phyloP scores from a whole-genome alignment of 2,797 vertebrate species.

The Nasua narica region DNA sequence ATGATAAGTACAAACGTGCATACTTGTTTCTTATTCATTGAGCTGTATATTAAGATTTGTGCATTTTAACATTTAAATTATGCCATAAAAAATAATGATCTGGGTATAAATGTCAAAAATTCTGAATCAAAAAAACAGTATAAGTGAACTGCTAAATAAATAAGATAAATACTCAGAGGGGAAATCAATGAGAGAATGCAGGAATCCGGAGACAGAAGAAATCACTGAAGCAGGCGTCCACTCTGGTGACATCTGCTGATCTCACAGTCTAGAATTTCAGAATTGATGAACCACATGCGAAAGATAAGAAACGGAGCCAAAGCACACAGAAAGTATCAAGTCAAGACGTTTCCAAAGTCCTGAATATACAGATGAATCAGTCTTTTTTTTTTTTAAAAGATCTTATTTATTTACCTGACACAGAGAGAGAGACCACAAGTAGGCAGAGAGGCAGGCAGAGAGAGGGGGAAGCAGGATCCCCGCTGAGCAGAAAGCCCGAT shows the following conservation, averaged over 20 bases:
- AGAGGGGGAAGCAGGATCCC: too few species aligned
- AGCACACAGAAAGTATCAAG: background rate
- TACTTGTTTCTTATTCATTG: background rate
- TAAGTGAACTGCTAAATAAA: background rate
- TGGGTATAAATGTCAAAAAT: background rate
- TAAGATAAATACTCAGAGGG: background rate
- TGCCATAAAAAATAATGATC: background rate
- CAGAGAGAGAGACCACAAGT: too few species aligned
- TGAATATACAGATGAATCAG: background rate
- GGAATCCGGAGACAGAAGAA: background rate
- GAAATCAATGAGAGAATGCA: background rate
- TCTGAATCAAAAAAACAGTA: background rate
- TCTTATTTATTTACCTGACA: too few species aligned
- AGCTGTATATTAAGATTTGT: background rate
- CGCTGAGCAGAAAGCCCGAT: too few species aligned
- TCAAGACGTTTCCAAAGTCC: background rate
- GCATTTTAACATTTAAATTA: background rate
- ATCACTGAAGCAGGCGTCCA: background rate
- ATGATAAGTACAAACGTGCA: background rate
- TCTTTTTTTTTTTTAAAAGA: too few species aligned
- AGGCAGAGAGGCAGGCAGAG: too few species aligned
- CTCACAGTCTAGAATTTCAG: background rate
- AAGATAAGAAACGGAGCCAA: background rate
- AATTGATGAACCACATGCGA: background rate
- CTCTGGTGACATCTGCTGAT: background rate